Evolutionary conservation across 2,797 vertebrate genomes (phyloP), one percentile per base, ranked within the genome.

Genomic region (Hypotaenidia okinawae): DNA sequence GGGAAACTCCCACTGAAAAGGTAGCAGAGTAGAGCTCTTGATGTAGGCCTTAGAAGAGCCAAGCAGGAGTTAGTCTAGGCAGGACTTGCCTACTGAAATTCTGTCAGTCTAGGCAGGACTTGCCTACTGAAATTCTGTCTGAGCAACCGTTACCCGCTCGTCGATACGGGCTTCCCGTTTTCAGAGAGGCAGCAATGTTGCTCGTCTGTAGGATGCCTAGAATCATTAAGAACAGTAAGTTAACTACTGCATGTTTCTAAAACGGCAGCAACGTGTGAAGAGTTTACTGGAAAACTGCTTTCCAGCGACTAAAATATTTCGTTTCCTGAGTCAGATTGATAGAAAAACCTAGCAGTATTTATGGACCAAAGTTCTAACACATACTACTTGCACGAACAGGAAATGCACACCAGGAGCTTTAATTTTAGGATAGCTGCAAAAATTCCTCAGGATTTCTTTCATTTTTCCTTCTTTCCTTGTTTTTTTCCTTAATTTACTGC

Each of bases 151-250:
- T 89, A 22, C 16, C n/a, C 0, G 8, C 47, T 57, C 93, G 93
- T 70, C 85, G 94, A 35, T 67, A 61, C 32, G 0, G 1, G 83
- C n/a, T 94, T 93, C 93, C 83, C n/a, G 35, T 25, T 89, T 94
- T 87, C 74, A 61, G 58, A 66, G 72, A n/a, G 84, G 52, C 19
- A 55, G 10, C 79, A 91, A 81, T 83, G 75, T 90, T 87, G 32
- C 45, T 79, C 0, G 37, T 89, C 90, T 94, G 89, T 85, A 58
- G 74, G 80, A 76, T 94, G 94, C 84, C 93, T 91, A 47, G 82
- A 94, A 76, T 79, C 91, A 94, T 95, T 91, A 94, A 76, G 93
- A 93, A 82, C 83, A 93, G 85, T 63, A 74, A 54, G 91, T 72
- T 94, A 88, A 86, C 80, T 90, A 59, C 70, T 64, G 63, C 32